A percentile compares a stretch with the other conserved stretches of the same genome.
Conservation (phyloP, 1,140 invertebrate species). For the Harlomillsia oculata region DNA sequence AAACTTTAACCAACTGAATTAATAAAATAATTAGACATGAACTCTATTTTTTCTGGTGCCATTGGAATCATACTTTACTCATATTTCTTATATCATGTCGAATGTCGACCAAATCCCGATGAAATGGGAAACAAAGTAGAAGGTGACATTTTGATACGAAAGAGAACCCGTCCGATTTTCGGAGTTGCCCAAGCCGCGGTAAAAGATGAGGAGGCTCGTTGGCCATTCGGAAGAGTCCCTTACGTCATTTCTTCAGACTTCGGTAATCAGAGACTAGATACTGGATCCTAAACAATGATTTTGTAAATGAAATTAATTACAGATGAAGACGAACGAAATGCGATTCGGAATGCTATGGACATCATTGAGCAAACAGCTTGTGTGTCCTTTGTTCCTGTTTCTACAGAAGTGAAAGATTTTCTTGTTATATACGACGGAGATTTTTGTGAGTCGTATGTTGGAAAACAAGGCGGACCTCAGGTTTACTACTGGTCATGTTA, state of each 20-base stretch:
- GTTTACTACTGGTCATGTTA: neutral
- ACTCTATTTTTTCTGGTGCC: too few species aligned
- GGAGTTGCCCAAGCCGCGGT: too few species aligned
- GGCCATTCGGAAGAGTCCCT: neutral
- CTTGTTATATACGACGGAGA: neutral
- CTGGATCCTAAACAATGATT: neutral
- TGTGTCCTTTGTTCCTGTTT: neutral
- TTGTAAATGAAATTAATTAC: neutral
- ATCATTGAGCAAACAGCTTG: neutral
- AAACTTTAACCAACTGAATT: too few species aligned
- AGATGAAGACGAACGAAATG: neutral
- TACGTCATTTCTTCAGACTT: neutral
- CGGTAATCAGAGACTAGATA: too few species aligned
- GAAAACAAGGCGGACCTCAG: neutral
- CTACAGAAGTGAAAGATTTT: neutral
- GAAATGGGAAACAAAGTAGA: too few species aligned
- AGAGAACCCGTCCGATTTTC: too few species aligned
- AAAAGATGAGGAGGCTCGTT: neutral
- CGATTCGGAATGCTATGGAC: neutral
- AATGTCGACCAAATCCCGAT: too few species aligned
- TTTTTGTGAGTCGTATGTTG: neutral
- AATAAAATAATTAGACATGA: too few species aligned
- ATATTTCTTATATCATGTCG: too few species aligned
- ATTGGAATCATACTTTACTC: too few species aligned
- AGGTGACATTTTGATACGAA: too few species aligned